Evolutionary conservation across 2,797 vertebrate species (phyloP).

Genomic region (Apogon hyalosoma): DNA sequence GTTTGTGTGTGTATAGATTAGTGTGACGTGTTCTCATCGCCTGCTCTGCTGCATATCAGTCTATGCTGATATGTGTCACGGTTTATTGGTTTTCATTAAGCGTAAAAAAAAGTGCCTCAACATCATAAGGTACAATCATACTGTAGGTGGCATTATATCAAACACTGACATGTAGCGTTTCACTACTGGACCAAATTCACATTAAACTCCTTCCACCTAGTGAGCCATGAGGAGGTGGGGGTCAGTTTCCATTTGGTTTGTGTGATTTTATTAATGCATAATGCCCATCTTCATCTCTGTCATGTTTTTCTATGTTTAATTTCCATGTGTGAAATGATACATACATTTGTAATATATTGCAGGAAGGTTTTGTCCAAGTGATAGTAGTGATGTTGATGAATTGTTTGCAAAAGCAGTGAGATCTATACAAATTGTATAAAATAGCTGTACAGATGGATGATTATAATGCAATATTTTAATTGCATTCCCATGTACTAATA

Average conservation of each 20-base stretch:
- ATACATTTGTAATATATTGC: slow-evolving; percentile 44
- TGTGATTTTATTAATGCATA: slow-evolving; percentile 23
- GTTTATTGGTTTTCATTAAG: too few species aligned
- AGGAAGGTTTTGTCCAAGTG: slow-evolving; percentile 34
- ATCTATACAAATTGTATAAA: slow-evolving; percentile 69
- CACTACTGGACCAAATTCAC: slow-evolving; percentile 58
- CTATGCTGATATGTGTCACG: slow-evolving; percentile 9
- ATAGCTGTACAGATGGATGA: slow-evolving; percentile 79
- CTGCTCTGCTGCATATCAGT: slow-evolving; percentile 26
- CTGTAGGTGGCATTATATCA: slow-evolving; percentile 34
- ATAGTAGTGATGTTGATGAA: slow-evolving; percentile 28
- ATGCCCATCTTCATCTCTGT: slow-evolving; percentile 28
- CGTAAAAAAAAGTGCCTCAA: slow-evolving; percentile 69
- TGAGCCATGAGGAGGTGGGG: slow-evolving; percentile 17
- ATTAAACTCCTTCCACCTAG: slow-evolving; percentile 18
- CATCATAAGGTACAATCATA: slow-evolving; percentile 55
- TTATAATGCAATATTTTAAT: slow-evolving; percentile 85
- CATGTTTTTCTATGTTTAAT: slow-evolving; percentile 41
- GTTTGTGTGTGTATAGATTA: slow-evolving; percentile 19
- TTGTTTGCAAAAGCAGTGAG: slow-evolving; percentile 38
- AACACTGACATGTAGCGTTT: slow-evolving; percentile 44
- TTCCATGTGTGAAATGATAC: slow-evolving; percentile 55
- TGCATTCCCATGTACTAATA: slow-evolving; percentile 79
- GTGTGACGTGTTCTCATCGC: slow-evolving; percentile 2
- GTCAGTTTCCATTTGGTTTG: slow-evolving; percentile 5